Conservation (phyloP, 2,888 invertebrate genomes). For the Hylaea fasciaria region DNA sequence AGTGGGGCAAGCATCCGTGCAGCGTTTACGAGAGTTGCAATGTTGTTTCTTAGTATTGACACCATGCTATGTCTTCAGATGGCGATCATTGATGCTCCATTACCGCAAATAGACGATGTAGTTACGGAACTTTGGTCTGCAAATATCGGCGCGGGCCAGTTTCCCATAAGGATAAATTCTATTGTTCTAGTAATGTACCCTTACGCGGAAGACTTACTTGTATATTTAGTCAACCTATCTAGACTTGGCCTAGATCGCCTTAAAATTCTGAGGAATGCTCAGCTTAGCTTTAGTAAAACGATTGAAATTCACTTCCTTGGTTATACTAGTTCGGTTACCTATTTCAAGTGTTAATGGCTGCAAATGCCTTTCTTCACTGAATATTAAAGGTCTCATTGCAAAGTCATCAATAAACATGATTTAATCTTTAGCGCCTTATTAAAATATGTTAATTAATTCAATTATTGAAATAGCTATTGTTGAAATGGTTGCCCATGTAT, state of each 20-base stretch:
- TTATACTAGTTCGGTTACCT: not conserved
- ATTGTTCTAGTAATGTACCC: too few relatives aligned
- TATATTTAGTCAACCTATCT: too few relatives aligned
- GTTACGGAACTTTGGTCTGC: too few relatives aligned
- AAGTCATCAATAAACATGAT: constrained; percentile 28
- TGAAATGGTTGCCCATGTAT: constrained; percentile 17
- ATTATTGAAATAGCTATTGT: constrained; percentile 41
- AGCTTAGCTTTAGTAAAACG: too few relatives aligned
- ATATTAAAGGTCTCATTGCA: constrained; percentile 28
- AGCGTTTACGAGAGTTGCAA: constrained; percentile 62
- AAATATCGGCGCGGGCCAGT: too few relatives aligned
- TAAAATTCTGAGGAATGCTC: too few relatives aligned
- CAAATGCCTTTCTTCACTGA: constrained; percentile 12
- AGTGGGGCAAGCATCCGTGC: constrained; percentile 75
- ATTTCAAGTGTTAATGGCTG: constrained; percentile 24
- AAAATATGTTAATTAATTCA: constrained; percentile 24
- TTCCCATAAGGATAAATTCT: too few relatives aligned
- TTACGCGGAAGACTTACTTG: too few relatives aligned
- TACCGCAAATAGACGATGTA: not conserved
- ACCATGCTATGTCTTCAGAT: not conserved
- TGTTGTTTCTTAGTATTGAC: constrained; percentile 27
- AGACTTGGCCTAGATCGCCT: too few relatives aligned
- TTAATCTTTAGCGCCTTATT: constrained; percentile 12
- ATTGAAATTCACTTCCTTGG: not conserved
- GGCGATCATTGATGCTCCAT: not conserved